Conservation (phyloP, 2,888 invertebrate genomes). For the Pseudanteris insignis region DNA sequence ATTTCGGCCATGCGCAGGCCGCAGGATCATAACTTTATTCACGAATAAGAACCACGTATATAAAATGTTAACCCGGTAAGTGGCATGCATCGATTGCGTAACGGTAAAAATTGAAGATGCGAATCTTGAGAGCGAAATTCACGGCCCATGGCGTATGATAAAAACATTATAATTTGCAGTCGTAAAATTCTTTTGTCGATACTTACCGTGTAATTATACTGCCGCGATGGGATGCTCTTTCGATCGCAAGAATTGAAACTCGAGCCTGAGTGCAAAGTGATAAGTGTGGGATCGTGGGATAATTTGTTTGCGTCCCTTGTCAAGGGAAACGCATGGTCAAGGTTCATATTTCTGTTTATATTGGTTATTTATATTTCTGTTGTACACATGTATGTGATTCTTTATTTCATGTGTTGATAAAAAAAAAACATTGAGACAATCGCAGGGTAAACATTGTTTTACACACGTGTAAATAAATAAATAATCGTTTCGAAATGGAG, state of each 20-base stretch:
- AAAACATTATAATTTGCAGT: constrained; percentile 40
- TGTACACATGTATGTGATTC: too few relatives aligned
- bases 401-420: constrained; percentile 56
- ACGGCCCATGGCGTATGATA: constrained; percentile 37
- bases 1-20: constrained; percentile 1
- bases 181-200: constrained; percentile 31
- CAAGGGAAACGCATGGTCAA: constrained; percentile 31
- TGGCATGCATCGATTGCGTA: constrained; percentile 46
- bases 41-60: too few relatives aligned
- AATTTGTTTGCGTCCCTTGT: constrained; percentile 35
- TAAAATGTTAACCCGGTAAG: constrained; percentile 39
- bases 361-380: too few relatives aligned
- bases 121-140: constrained; percentile 39
- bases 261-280: too few relatives aligned
- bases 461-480: constrained; percentile 43
- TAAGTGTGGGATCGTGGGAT: constrained; percentile 17
- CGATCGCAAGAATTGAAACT: too few relatives aligned
- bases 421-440: too few relatives aligned
- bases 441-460: too few relatives aligned
- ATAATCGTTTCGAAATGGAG: constrained; percentile 24
- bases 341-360: too few relatives aligned
- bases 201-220: constrained; percentile 40
- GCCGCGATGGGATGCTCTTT: too few relatives aligned
- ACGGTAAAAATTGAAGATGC: constrained; percentile 46
- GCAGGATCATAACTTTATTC: too few relatives aligned